These are phyloP conservation scores for Orchesella flavescens DNA, from an alignment of 2,888 invertebrate species.

Conservation along the genomic window DNA sequence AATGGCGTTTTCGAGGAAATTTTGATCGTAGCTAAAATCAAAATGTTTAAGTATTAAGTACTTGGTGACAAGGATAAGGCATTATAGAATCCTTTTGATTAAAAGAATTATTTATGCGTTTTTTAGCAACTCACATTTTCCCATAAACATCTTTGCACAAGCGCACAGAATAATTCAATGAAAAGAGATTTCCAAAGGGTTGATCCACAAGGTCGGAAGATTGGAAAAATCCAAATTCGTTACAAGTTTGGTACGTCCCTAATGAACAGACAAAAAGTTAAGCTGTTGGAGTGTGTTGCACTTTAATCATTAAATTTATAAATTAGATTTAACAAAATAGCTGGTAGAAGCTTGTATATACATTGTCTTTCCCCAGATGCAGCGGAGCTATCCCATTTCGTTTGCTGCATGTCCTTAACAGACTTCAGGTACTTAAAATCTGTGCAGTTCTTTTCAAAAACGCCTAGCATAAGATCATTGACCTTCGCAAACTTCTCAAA, in stretches of 20 bases:
- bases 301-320: no score
- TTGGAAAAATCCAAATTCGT: conserved; percentile 96
- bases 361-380: conserved; percentile 77
- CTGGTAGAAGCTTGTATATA: no score
- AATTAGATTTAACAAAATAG: no score
- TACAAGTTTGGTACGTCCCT: conserved; percentile 88
- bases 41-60: no score
- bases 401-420: conserved; percentile 81
- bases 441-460: conserved; percentile 83
- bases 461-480: conserved; percentile 81
- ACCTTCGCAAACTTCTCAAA: conserved; percentile 84
- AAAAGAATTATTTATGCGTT: no score
- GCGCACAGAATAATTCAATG: conserved; percentile 84
- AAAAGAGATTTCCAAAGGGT: conserved; percentile 85
- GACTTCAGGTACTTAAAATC: conserved; percentile 88
- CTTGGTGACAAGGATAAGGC: no score
- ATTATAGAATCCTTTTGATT: no score
- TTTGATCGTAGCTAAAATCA: conserved; percentile 73
- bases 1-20: conserved; percentile 73
- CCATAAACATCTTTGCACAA: conserved; percentile 91
- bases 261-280: no score
- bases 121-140: conserved; percentile 29
- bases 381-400: conserved; percentile 79
- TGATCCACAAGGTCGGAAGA: conserved; percentile 80
- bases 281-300: no score